Evolutionary conservation across 1,140 invertebrate species (phyloP), one percentile per base, ranked within the genome.

Genomic region (Calosoma granatense): DNA sequence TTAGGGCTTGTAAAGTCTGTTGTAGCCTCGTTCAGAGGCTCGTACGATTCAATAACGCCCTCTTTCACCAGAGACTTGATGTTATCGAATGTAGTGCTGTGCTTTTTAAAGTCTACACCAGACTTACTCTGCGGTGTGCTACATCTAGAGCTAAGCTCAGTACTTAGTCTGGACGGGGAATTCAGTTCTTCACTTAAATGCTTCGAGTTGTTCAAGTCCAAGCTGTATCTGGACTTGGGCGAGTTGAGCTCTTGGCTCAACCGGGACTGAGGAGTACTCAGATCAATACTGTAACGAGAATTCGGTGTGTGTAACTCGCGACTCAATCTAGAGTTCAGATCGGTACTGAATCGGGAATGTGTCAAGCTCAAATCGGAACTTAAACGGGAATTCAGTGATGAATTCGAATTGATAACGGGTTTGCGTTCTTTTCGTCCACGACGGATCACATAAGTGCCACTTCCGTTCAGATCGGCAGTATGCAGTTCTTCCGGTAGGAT

Each of bases 41-140:
- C 67, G 51, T 60, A 65, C 65, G 74, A 74, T 60, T 75, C 76
- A 4, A 78, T 75, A 61, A 81, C 75, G 52, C 84, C 83, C 69
- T 85, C 82, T 65, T 82, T 83, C 51, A 87, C 76, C 47, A 89
- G 67, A 30, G 84, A 84, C 64, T 85, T 84, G 59, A 88, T 86
- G 63, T 87, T 86, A 73, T 87, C 85, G 70, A 88, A 89, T 1
- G 86, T 88, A 41, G 82, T 85, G 63, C 83, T 87, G 70, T 84
- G 85, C 60, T 85, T 81, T 66, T 84, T 84, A 54, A 78, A 76
- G 62, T 83, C 81, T 1, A 77, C 74, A 53, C 81, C 70, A 57
- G 76, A 74, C 53, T 74, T 74, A 51, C 61, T 64, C 52, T 60
- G 59, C 1, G 65, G 65, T 3, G 65, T 70, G 56, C 66, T 67